Base-by-base conservation (phyloP, 2,797 vertebrate genomes). In the Clarias fuscus region DNA sequence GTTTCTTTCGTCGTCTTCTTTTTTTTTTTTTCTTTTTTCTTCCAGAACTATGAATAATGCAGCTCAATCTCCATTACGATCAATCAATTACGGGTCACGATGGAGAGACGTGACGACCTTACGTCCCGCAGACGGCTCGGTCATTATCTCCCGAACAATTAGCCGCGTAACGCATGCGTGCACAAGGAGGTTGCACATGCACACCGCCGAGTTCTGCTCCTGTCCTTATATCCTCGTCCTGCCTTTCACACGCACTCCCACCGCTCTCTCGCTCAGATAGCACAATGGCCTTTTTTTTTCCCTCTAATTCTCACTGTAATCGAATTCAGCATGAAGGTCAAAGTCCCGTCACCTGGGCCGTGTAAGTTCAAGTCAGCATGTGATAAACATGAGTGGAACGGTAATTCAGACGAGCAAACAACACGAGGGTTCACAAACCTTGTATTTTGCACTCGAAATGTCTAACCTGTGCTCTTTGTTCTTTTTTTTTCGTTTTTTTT, bases 1-100 rank as follows among this genome's bases (percentile, higher is more conserved):
- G 8, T 84, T 59, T 77, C 65, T 58, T 76, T 75, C 27, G 30
- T 68, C 27, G 5, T 68, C 30, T 5, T 27, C 30, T 62, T 22
- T 30, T 40, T 84, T 43, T 62, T 24, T 48, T 56, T 53, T 43
- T 24, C 30, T 68, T 85, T 83, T 58, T 79, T 68, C 17, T 64
- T 68, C 53, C 18, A 85, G 80, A 89, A 88, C 86, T 76, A 90
- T 91, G 89, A 90, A 90, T 91, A 85, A 90, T 90, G 87, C 84
- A 91, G 85, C 87, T 87, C 77, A 85, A 87, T 86, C 86, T 86
- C 82, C 75, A 90, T 87, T 84, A 85, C 62, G 53, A 73, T 84
- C 87, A 87, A 84, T 89, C 88, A 91, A 86, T 85, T 89, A 88
- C 62, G 68, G 88, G 85, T 88, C 87, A 90, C 76, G 80, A 85